A percentile compares a stretch with the other conserved stretches of the same genome.
These are phyloP conservation scores for Automeris io DNA, from an alignment of 2,888 invertebrate species.

Conservation along the genomic window DNA sequence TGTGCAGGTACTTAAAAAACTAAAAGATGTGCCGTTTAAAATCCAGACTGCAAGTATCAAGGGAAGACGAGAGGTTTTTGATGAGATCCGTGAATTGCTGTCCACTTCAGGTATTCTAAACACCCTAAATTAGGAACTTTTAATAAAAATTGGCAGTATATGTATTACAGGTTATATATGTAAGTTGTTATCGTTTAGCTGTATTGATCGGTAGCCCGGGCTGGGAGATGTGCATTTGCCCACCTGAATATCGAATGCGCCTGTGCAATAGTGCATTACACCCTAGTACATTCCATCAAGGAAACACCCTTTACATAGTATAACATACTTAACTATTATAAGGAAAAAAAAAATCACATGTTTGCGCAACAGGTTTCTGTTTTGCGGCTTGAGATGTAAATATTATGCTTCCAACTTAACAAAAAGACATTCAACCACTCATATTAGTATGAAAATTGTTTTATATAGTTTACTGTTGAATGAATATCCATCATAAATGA, in stretches of 20 bases:
- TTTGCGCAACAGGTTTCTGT: neutral
- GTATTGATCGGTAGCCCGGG: constrained; percentile 24
- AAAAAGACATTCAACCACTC: no score
- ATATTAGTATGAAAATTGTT: no score
- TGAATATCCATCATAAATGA: no score
- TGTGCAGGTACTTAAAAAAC: constrained; percentile 79
- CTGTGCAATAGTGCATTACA: constrained; percentile 14
- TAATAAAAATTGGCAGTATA: neutral
- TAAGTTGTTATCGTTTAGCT: constrained; percentile 21
- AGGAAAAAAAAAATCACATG: no score
- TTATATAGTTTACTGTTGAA: no score
- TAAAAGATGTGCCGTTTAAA: constrained; percentile 85
- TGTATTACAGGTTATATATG: constrained; percentile 12
- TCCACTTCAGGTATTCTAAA: constrained; percentile 80
- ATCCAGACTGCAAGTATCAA: constrained; percentile 85
- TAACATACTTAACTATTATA: neutral
- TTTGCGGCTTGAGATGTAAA: neutral
- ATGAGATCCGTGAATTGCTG: constrained; percentile 83
- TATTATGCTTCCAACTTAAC: no score
- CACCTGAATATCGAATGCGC: constrained; percentile 11
- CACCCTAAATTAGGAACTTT: neutral
- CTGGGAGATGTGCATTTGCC: constrained; percentile 6
- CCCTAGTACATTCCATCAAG: neutral
- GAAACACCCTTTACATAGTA: neutral
- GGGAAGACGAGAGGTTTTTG: constrained; percentile 81